Base-by-base conservation (phyloP, 2,888 invertebrate genomes). In the Apamea anceps region DNA sequence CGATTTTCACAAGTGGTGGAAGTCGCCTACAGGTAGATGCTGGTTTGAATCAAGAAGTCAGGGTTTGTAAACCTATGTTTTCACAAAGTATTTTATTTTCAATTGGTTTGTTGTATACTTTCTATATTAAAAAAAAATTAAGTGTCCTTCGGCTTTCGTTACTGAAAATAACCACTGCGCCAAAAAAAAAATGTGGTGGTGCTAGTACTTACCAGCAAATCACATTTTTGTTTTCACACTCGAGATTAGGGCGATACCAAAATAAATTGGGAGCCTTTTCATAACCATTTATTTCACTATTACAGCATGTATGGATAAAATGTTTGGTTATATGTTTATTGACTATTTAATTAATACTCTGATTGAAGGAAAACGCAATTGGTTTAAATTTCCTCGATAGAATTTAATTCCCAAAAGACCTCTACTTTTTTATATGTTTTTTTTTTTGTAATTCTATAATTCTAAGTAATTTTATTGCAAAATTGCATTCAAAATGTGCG, bases 1-100 rank as follows among this genome's bases (percentile, higher is more conserved):
- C 21, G 63, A 91, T 15, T 91, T 92, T 67, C 75, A 75, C 6
- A 70, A 84, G 0, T 89, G 89, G 89, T 89, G 89, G 89, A 80
- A 7, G 32, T 25, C 77, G 12, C 81, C 85, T 42, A 80, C 81
- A 0, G 60, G 66, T 6, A 54, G 73, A 18, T 89, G 88, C 62
- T 85, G 28, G 85, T 57, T n/a, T 60, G 5, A n/a, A 85, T 45
- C 18, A 25, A 25, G 21, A 25, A 28, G 21, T 8, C n/a, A 37
- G 18, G n/a, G 15, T 37, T 37, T 28, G 32, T n/a, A 25, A 12
- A 65, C 54, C 5, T 5, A 7, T 18, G 3, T 51, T 28, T 45
- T 12, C 7, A 28, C 8, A 32, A 12, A 2, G 37, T 12, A 6
- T 51, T 45, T 72, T 63, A 42, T 42, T 42, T 42, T 42, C 6